Evolutionary conservation across 2,888 invertebrate species (phyloP), one percentile per base, ranked within the genome.

Genomic region (Eulithis prunata): DNA sequence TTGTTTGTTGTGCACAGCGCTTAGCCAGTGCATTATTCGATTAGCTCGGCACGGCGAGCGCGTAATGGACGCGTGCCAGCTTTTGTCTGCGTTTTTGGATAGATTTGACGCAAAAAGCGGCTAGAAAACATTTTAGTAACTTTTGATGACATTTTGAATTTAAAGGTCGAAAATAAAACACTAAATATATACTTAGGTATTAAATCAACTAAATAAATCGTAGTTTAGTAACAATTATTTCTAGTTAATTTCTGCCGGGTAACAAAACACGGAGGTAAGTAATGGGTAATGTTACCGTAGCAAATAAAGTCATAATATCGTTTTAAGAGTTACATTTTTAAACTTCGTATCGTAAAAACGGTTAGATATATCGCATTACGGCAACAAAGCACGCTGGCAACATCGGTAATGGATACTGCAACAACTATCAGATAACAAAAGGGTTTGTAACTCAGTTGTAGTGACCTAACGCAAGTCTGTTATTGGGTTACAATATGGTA

Each of bases 21-120:
- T 78, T 74, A 80, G 78, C 61, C 65, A 51, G 71, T 74, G 77
- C 80, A 82, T 84, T 83, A 86, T 83, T 83, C 77, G 66, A 83
- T 86, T 86, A 86, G 71, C 57, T 55, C 61, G 59, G 55, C 72
- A 49, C 10, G 21, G 49, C 56, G 66, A 63, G 67, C 56, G 66
- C 62, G 75, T 85, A 86, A 85, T 85, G 82, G 85, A 80, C 68
- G 68, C 51, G 61, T 62, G 62, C 64, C 64, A 61, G 12, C 58
- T 58, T 0, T 4, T 3, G 1, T 10, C 13, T n/a, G 0, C 10
- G 8, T 1, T 36, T 41, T 64, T 45, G 43, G 58, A 11, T 14
- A 63, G 41, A 62, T 57, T 14, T 52, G 12, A 2, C 56, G 43
- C 32, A 32, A 57, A n/a, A n/a, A 38, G 32, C 52, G 32, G 14